Evolutionary conservation across 2,113 vertebrate species (phyloP).

Genomic region (Crotalus horridus): DNA sequence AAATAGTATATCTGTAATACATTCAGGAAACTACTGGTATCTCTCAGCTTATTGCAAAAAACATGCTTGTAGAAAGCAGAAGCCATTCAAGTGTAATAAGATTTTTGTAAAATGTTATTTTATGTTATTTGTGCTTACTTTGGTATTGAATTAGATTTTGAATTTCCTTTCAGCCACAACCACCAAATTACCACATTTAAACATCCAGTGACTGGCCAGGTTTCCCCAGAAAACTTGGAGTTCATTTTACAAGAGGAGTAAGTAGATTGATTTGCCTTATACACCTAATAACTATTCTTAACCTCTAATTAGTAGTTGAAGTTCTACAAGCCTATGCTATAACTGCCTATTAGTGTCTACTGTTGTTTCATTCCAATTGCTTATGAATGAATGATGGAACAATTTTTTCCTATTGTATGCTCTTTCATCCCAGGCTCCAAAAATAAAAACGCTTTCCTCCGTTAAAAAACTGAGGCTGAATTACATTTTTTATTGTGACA

Average conservation of each 20-base stretch:
- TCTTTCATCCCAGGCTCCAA: not conserved
- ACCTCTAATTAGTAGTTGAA: not conserved
- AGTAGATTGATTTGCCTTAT: constrained; percentile 65
- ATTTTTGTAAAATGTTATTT: constrained; percentile 11
- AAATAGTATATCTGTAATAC: constrained; percentile 6
- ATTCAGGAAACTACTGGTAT: constrained; percentile 34
- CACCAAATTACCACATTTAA: constrained; percentile 87
- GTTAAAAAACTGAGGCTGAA: not conserved
- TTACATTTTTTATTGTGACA: not conserved
- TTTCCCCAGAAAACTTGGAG: constrained; percentile 94
- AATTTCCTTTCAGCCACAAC: constrained; percentile 84
- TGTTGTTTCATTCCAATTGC: not conserved
- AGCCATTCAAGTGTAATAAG: not conserved
- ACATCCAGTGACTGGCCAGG: constrained; percentile 93
- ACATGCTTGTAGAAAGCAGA: not conserved
- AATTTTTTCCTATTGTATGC: not conserved
- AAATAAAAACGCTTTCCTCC: not conserved
- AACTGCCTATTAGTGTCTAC: not conserved
- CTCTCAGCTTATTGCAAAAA: constrained; percentile 28
- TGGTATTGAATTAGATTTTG: constrained; percentile 37
- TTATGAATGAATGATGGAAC: not conserved
- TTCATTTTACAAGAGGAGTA: constrained; percentile 93
- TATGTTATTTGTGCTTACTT: constrained; percentile 14
- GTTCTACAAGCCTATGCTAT: not conserved
- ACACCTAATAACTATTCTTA: not conserved